Conservation (phyloP, 1,140 invertebrate genomes). For the Calephelis virginiensis region DNA sequence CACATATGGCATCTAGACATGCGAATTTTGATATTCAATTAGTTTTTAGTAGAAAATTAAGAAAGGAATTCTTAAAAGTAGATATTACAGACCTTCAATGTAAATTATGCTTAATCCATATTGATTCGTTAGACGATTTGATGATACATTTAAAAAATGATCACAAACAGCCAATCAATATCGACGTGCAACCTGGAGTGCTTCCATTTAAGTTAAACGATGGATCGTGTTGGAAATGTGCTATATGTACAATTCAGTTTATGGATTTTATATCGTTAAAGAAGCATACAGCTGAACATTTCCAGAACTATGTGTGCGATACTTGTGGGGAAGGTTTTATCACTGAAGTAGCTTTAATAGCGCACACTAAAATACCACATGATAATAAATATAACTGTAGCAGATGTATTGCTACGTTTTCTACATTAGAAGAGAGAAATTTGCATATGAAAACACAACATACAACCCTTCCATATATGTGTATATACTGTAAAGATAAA, state of each 20-base stretch:
- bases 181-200: constrained; percentile 60
- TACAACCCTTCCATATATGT: constrained; percentile 61
- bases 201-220: constrained; percentile 63
- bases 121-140: constrained; percentile 60
- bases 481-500: constrained; percentile 66
- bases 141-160: constrained; percentile 62
- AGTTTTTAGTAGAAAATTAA: constrained; percentile 60
- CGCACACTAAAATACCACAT: constrained; percentile 63
- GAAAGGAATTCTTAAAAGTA: constrained; percentile 65
- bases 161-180: constrained; percentile 61
- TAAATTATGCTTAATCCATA: constrained; percentile 60
- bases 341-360: constrained; percentile 55
- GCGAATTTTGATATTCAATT: constrained; percentile 59
- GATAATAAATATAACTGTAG: constrained; percentile 66
- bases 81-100: constrained; percentile 67
- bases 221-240: constrained; percentile 59
- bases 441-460: constrained; percentile 64
- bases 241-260: constrained; percentile 62
- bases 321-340: constrained; percentile 73
- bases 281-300: constrained; percentile 67
- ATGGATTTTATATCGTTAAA: constrained; percentile 69
- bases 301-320: constrained; percentile 72
- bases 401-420: constrained; percentile 64
- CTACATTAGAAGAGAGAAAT: constrained; percentile 60
- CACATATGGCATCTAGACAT: constrained; percentile 60